Evolutionary conservation across 2,888 invertebrate genomes (phyloP).

Genomic region (Morpho achilles): DNA sequence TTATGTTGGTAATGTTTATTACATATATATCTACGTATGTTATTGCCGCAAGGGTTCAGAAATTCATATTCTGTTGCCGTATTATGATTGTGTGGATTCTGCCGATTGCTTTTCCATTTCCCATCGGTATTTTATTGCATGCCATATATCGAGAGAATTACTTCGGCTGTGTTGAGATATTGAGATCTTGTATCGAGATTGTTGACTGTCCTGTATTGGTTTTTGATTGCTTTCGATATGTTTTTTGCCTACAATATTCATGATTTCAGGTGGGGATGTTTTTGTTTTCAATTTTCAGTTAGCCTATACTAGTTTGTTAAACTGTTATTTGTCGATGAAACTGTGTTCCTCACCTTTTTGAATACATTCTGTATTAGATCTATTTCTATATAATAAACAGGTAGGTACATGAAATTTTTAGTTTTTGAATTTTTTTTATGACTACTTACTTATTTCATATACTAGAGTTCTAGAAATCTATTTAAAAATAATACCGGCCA

Average conservation of each 20-base stretch:
- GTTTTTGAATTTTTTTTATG: too few species aligned
- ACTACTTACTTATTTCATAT: too few species aligned
- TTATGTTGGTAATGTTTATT: slow-evolving; percentile 32
- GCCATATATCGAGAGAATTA: slow-evolving; percentile 64
- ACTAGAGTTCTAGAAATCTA: too few species aligned
- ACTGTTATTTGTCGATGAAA: too few species aligned
- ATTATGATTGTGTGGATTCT: slow-evolving; percentile 50
- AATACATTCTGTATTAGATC: too few species aligned
- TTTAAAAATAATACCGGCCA: too few species aligned
- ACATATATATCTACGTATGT: slow-evolving; percentile 23
- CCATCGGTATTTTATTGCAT: slow-evolving; percentile 70
- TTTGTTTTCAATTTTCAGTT: background rate
- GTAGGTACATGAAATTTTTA: too few species aligned
- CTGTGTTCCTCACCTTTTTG: too few species aligned
- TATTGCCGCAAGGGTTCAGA: slow-evolving; percentile 29
- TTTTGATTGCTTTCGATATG: slow-evolving; percentile 56
- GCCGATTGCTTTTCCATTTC: slow-evolving; percentile 63
- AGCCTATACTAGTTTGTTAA: too few species aligned
- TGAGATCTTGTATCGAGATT: slow-evolving; percentile 47
- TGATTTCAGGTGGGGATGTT: background rate
- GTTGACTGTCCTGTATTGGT: slow-evolving; percentile 50
- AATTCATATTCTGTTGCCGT: slow-evolving; percentile 40
- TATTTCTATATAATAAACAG: too few species aligned
- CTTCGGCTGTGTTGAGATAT: slow-evolving; percentile 54
- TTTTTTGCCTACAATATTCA: slow-evolving; percentile 29